Conservation (phyloP, 2,797 vertebrate genomes). For the Melopsittacus undulatus region DNA sequence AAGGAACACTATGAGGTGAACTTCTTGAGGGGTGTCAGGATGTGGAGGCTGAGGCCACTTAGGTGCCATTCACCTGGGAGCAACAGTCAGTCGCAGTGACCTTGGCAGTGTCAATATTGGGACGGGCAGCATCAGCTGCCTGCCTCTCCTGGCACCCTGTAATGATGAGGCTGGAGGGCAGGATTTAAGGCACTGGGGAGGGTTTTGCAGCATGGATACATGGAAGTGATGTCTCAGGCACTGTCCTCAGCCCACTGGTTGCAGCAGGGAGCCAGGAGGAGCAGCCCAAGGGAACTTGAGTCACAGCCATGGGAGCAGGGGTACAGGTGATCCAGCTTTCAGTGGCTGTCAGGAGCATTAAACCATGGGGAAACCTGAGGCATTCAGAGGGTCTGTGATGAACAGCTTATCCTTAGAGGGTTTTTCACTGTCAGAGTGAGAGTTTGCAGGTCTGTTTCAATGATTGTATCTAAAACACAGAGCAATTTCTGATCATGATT, state of each 20-base stretch:
- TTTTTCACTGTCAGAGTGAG: neutral
- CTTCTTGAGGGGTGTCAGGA: neutral
- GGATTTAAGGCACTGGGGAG: neutral
- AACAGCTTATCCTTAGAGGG: neutral
- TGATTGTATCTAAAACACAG: fast-evolving
- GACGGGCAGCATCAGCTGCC: neutral
- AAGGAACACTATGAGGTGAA: neutral
- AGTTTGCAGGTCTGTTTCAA: neutral
- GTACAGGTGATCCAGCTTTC: neutral
- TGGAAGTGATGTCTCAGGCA: neutral
- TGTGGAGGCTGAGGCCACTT: neutral
- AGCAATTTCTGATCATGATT: neutral
- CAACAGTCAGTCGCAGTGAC: neutral
- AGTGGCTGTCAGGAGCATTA: neutral
- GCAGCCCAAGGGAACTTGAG: fast-evolving
- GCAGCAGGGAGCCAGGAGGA: neutral
- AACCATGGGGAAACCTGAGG: neutral
- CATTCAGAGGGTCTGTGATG: neutral
- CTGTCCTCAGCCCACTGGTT: neutral
- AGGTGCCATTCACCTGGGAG: neutral
- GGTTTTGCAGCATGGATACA: neutral
- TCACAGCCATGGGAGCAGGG: neutral
- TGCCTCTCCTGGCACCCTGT: neutral
- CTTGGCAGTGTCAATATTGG: neutral
- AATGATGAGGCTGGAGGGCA: neutral